phyloP scores from a whole-genome alignment of 2,797 vertebrate genomes.

The Sebastes taczanowskii region DNA sequence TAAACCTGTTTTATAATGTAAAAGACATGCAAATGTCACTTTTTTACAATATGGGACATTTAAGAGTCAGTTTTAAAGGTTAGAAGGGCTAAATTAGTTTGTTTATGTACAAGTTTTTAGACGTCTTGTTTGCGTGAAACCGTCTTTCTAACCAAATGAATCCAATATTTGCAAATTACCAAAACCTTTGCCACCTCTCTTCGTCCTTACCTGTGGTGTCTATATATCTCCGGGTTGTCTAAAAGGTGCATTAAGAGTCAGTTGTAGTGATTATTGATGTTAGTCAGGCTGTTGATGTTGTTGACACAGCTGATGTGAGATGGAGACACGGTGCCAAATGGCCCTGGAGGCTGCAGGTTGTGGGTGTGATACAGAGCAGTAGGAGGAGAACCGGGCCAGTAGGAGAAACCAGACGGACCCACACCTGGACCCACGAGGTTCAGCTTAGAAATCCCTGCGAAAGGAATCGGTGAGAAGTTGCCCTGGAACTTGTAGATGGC shows the following conservation, averaged over 20 bases:
- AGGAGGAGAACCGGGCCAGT: slow-evolving; percentile 91
- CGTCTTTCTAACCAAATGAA: neutral
- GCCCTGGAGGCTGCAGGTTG: slow-evolving; percentile 87
- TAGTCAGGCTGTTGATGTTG: slow-evolving; percentile 89
- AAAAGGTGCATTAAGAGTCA: slow-evolving; percentile 69
- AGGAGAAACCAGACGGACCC: slow-evolving; percentile 92
- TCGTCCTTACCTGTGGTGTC: neutral
- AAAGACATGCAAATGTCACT: too few species aligned
- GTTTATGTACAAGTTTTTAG: neutral
- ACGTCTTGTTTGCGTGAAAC: neutral
- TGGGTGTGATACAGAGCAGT: slow-evolving; percentile 90
- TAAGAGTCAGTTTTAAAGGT: too few species aligned
- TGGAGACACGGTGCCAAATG: slow-evolving; percentile 86
- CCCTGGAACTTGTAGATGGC: slow-evolving; percentile 96
- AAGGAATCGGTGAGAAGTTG: slow-evolving; percentile 92
- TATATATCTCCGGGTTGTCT: neutral
- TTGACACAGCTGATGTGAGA: slow-evolving; percentile 86
- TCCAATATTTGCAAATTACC: neutral
- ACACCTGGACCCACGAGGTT: slow-evolving; percentile 93
- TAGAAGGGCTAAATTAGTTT: neutral
- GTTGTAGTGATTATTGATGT: slow-evolving; percentile 92
- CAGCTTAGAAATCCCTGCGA: slow-evolving; percentile 96
- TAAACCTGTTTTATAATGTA: too few species aligned
- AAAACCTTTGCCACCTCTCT: neutral
- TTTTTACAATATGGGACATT: too few species aligned